Evolutionary conservation across 2,797 vertebrate genomes (phyloP).

Genomic region (Epinephelus coioides): DNA sequence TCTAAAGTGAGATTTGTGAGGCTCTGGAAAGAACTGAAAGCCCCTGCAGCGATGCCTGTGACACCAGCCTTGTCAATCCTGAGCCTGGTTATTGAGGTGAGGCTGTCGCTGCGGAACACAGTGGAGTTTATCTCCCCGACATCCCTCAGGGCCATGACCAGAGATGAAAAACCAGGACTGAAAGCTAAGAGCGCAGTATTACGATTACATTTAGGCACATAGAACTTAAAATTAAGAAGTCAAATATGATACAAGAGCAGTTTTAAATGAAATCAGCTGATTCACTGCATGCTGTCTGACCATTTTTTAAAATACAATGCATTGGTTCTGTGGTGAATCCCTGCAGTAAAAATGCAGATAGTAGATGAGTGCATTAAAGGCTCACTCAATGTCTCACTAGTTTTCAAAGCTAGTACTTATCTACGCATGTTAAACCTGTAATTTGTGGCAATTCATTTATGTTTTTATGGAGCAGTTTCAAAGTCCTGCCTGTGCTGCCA

Average conservation of each 20-base stretch:
- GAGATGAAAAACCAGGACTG: constrained; percentile 56
- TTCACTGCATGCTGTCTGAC: too few relatives aligned
- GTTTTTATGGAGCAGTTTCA: not conserved
- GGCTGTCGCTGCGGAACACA: constrained; percentile 66
- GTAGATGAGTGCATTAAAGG: not conserved
- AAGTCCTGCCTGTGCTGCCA: not conserved
- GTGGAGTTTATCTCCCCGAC: constrained; percentile 78
- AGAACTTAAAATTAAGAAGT: not conserved
- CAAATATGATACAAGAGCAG: not conserved
- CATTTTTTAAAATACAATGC: too few relatives aligned
- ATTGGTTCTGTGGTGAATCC: not conserved
- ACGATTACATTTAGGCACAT: not conserved
- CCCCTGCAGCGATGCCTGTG: constrained; percentile 63
- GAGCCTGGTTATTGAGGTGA: constrained; percentile 79
- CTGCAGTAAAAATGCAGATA: not conserved
- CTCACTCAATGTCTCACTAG: not conserved
- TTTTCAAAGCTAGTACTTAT: not conserved
- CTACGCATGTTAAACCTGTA: too few relatives aligned
- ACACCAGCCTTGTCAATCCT: constrained; percentile 65
- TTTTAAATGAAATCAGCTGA: not conserved
- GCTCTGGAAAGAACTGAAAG: constrained; percentile 74
- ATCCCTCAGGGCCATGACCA: constrained; percentile 58
- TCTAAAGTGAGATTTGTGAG: constrained; percentile 76
- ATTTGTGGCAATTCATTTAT: too few relatives aligned
- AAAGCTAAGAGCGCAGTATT: constrained; percentile 61